Conservation (phyloP, 1,140 invertebrate genomes). For the Tetragnatha versicolor region DNA sequence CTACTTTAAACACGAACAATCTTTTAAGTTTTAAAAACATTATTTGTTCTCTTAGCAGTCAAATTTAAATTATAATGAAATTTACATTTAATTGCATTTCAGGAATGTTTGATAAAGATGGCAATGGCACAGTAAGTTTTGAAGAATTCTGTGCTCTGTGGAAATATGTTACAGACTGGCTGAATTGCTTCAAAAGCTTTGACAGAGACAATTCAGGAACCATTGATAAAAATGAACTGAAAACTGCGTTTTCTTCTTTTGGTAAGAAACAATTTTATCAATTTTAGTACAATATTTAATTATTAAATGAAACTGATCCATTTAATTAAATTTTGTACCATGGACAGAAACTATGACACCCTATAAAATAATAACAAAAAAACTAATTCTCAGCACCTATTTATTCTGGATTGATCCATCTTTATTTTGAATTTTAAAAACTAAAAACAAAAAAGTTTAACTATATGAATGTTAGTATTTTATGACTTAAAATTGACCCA, state of each 20-base stretch:
- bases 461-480: no score
- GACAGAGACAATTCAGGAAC: conserved; percentile 89
- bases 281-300: no score
- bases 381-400: no score
- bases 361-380: no score
- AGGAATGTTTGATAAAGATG: conserved; percentile 92
- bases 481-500: no score
- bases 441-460: no score
- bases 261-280: conserved; percentile 63
- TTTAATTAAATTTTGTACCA: no score
- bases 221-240: conserved; percentile 90
- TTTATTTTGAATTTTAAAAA: no score
- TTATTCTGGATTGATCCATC: no score
- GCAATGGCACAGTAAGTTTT: conserved; percentile 89
- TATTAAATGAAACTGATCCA: no score
- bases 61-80: neutral
- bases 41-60: neutral
- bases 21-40: neutral
- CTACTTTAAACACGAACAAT: neutral
- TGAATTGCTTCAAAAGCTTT: conserved; percentile 92
- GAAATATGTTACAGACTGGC: conserved; percentile 99
- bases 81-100: neutral
- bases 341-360: no score
- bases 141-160: conserved; percentile 94
- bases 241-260: conserved; percentile 88